These are phyloP conservation scores for Apodemia duryi DNA, from an alignment of 2,888 invertebrate species.

Conservation along the genomic window DNA sequence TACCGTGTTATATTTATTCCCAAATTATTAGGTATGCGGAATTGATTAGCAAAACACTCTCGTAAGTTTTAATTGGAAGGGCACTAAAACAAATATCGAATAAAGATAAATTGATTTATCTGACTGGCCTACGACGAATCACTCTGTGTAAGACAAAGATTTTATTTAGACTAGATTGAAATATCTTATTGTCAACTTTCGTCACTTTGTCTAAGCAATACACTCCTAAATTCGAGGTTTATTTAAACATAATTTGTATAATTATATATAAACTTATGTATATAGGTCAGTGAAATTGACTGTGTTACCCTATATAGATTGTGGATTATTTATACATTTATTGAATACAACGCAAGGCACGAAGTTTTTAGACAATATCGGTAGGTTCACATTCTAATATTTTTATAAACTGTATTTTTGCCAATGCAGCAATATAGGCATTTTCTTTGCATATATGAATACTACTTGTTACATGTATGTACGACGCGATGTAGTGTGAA, in stretches of 20 bases:
- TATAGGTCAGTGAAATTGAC: constrained; percentile 74
- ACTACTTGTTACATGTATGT: too few species aligned
- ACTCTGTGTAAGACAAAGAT: constrained; percentile 45
- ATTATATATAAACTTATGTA: constrained; percentile 50
- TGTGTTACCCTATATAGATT: constrained; percentile 62
- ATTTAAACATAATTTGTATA: constrained; percentile 53
- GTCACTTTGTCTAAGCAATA: constrained; percentile 60
- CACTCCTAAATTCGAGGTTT: constrained; percentile 72
- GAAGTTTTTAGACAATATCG: constrained; percentile 44
- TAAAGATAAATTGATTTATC: not conserved
- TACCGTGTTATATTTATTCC: too few species aligned
- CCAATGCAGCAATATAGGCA: too few species aligned
- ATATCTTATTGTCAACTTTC: constrained; percentile 67
- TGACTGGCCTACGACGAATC: constrained; percentile 28
- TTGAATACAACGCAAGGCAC: constrained; percentile 75
- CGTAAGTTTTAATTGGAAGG: not conserved
- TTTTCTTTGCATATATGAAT: too few species aligned
- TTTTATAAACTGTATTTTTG: not conserved
- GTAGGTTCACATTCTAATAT: constrained; percentile 20
- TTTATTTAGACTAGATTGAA: constrained; percentile 65
- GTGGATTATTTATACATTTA: constrained; percentile 50
- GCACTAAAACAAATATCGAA: too few species aligned
- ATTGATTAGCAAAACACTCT: not conserved
- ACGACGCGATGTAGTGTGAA: too few species aligned
- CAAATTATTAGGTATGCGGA: too few species aligned